A percentile compares a stretch with the other conserved stretches of the same genome.
Conservation (phyloP, 1,140 invertebrate genomes). For the Pseudomyrmex pallidus region DNA sequence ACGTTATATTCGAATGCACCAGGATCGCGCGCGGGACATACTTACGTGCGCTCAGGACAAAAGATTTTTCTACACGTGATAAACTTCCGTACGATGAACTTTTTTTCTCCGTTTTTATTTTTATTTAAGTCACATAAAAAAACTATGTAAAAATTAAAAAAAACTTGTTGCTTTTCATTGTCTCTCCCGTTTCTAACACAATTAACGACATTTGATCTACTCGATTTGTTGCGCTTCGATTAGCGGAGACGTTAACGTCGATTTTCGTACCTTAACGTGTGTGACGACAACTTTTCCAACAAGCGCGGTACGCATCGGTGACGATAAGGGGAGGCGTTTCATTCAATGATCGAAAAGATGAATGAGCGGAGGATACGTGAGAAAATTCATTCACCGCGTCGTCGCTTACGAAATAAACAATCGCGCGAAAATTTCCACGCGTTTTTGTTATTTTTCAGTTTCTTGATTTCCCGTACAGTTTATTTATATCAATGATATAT, state of each 20-base stretch:
- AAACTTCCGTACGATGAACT: too few relatives aligned
- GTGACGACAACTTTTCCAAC: constrained; percentile 19
- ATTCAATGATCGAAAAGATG: constrained; percentile 66
- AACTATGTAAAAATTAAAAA: background rate
- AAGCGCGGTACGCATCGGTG: constrained; percentile 14
- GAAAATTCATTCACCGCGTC: constrained; percentile 28
- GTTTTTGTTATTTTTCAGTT: too few relatives aligned
- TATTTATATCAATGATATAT: too few relatives aligned
- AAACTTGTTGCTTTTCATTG: background rate
- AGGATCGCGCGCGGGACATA: constrained; percentile 58
- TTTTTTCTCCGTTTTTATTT: too few relatives aligned
- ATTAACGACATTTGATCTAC: constrained; percentile 9
- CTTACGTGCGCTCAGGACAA: constrained; percentile 23
- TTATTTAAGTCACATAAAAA: background rate
- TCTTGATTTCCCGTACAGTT: too few relatives aligned
- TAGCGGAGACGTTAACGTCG: background rate
- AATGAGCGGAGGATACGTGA: constrained; percentile 57
- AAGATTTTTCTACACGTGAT: too few relatives aligned
- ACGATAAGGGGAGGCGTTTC: constrained; percentile 57
- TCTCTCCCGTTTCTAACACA: background rate
- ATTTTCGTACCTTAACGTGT: constrained; percentile 21
- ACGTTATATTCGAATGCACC: constrained; percentile 58
- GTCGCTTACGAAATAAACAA: constrained; percentile 28
- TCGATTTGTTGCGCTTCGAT: constrained; percentile 32
- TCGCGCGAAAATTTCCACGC: background rate